These are phyloP conservation scores for Mimas tiliae DNA, from an alignment of 2,888 invertebrate species.

Conservation along the genomic window DNA sequence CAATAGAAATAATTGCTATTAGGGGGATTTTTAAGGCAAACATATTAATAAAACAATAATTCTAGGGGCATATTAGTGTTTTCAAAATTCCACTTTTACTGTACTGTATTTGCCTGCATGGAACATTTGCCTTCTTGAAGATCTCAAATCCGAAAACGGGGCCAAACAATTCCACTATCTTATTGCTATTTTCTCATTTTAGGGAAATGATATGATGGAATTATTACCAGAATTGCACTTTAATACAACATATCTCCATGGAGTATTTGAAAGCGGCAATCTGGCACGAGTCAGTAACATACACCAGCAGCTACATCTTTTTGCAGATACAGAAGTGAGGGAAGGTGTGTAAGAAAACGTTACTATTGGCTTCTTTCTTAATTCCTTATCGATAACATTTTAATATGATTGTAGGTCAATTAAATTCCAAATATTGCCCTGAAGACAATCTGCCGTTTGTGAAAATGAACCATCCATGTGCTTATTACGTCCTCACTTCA, in stretches of 20 bases:
- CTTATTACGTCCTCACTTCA: not conserved
- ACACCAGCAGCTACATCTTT: not conserved
- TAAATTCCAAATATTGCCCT: not conserved
- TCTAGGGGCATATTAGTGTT: too few species aligned
- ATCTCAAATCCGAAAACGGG: too few species aligned
- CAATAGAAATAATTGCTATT: too few species aligned
- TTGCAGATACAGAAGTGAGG: not conserved
- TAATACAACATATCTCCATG: not conserved
- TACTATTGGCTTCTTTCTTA: too few species aligned
- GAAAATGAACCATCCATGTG: conserved; percentile 3
- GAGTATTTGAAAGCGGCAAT: not conserved
- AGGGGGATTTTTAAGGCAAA: too few species aligned
- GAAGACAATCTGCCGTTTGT: not conserved
- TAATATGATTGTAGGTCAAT: not conserved
- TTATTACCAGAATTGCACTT: not conserved
- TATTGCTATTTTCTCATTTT: not conserved
- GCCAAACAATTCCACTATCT: too few species aligned
- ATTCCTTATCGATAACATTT: too few species aligned
- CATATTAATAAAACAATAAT: too few species aligned
- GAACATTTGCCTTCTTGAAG: too few species aligned
- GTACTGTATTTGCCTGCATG: too few species aligned
- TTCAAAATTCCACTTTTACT: too few species aligned
- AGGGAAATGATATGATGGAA: not conserved
- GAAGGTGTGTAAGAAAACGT: not conserved
- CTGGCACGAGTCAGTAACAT: not conserved